Percentiles rank a stretch among this genome's conserved stretches.
phyloP scores from a whole-genome alignment of 2,888 invertebrate species.

The Pecten maximus region DNA sequence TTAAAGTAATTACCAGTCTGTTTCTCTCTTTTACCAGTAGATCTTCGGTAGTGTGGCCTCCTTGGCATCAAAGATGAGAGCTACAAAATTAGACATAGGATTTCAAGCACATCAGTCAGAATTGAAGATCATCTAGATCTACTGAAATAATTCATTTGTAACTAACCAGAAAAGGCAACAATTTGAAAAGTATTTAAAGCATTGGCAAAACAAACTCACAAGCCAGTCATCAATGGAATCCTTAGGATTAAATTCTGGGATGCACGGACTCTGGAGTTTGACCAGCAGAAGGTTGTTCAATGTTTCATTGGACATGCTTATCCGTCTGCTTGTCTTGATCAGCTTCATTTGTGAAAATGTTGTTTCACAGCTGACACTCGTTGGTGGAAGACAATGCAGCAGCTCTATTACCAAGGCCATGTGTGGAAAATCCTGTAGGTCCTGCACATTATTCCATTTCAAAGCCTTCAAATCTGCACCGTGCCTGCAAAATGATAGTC shows the following conservation, averaged over 20 bases:
- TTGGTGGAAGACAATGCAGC: constrained; percentile 41
- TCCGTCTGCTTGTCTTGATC: constrained; percentile 43
- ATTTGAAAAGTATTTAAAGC: too few species aligned
- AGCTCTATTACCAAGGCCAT: constrained; percentile 23
- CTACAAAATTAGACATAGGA: too few species aligned
- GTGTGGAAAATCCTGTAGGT: constrained; percentile 30
- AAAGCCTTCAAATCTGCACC: neutral
- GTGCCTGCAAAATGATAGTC: constrained; percentile 35
- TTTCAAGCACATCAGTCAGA: too few species aligned
- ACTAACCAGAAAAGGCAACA: too few species aligned
- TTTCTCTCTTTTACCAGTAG: too few species aligned
- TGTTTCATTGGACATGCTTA: constrained; percentile 10
- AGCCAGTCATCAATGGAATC: constrained; percentile 41
- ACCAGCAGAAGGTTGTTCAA: constrained; percentile 36
- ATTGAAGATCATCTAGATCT: too few species aligned
- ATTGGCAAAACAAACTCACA: too few species aligned
- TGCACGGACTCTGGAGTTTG: constrained; percentile 38
- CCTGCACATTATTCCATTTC: constrained; percentile 38
- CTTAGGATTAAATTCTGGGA: constrained; percentile 36
- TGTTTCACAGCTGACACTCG: constrained; percentile 45
- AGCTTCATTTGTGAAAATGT: constrained; percentile 47
- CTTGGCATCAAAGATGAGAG: too few species aligned
- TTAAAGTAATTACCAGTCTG: too few species aligned
- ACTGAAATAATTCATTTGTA: too few species aligned
- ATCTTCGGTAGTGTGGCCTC: too few species aligned